Evolutionary conservation across 2,113 vertebrate species (phyloP), one percentile per base, ranked within the genome.

Genomic region (Prinia subflava): DNA sequence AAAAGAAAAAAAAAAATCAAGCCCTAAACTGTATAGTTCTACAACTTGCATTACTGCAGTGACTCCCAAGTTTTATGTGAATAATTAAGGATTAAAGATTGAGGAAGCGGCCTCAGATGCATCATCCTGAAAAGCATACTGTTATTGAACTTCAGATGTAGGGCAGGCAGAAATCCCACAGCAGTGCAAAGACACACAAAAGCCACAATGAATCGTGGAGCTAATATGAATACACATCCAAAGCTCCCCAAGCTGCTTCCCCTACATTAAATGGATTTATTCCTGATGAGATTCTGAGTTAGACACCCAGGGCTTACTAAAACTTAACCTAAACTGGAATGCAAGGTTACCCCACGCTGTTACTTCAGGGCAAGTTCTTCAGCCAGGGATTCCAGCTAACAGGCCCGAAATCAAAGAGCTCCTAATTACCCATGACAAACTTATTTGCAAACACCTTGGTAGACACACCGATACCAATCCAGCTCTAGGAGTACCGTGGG

Each of bases 311-410:
- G 68, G 22, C 50, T 87, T 62, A 30, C 28, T 68, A 79, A 79
- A 74, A 50, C 28, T 33, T 3, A 52, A 5, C 63, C 70, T 60
- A 30, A 76, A 86, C 17, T 0, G 7, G 92, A 85, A 90, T 11
- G 47, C 28, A 79, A 46, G 18, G n/a, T 87, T 77, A 55, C 80
- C 79, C 92, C 89, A 86, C 76, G 22, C 62, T 68, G 60, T 86
- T 39, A 84, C 92, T 92, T 59, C 20, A 94, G 90, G 95, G 80
- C 69, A 91, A 60, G 65, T 46, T 55, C 95, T 94, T 80, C 46
- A 53, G 81, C 50, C 42, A 4, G 4, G 80, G 68, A 71, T 79
- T 84, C 53, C 55, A 90, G 82, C 63, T 87, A 87, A 85, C 39
- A 91, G 83, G 50, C 37, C 74, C 49, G 69, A 87, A 93, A 91